phyloP scores from a whole-genome alignment of 1,140 invertebrate species.

The Plectrocnemia conspersa region DNA sequence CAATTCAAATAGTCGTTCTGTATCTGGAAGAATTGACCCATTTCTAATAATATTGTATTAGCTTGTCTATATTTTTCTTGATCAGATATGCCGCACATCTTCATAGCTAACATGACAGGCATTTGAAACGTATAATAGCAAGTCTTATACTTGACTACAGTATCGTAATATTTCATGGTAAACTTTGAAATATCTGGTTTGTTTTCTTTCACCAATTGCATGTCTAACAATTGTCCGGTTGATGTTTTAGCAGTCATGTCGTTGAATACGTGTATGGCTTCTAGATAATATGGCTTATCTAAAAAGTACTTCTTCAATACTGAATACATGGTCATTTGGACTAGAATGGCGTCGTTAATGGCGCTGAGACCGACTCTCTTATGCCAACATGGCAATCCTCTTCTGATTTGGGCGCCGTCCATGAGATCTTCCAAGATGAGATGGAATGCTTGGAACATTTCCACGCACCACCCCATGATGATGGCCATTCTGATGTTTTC shows the following conservation, averaged over 20 bases:
- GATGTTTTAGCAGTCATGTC: slow-evolving; percentile 64
- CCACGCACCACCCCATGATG: slow-evolving; percentile 82
- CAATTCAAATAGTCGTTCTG: slow-evolving; percentile 88
- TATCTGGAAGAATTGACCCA: slow-evolving; percentile 88
- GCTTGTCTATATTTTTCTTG: slow-evolving; percentile 63
- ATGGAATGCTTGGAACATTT: slow-evolving; percentile 83
- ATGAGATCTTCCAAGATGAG: slow-evolving; percentile 74
- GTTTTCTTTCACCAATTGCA: slow-evolving; percentile 52
- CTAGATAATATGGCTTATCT: slow-evolving; percentile 60
- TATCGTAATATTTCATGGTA: slow-evolving; percentile 72
- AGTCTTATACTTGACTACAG: slow-evolving; percentile 89
- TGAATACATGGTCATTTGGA: slow-evolving; percentile 60
- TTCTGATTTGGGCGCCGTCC: slow-evolving; percentile 65
- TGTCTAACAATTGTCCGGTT: slow-evolving; percentile 70
- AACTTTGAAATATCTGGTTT: slow-evolving; percentile 63
- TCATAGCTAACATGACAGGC: slow-evolving; percentile 76
- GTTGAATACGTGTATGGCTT: slow-evolving; percentile 68
- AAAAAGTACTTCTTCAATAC: slow-evolving; percentile 64
- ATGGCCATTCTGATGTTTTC: slow-evolving; percentile 67
- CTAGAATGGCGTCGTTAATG: slow-evolving; percentile 71
- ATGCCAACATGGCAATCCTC: slow-evolving; percentile 79
- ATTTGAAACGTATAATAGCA: slow-evolving; percentile 84
- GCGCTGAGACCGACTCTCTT: slow-evolving; percentile 64
- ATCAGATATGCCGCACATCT: slow-evolving; percentile 68
- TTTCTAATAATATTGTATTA: slow-evolving; percentile 73